Evolutionary conservation across 2,888 invertebrate species (phyloP), one percentile per base, ranked within the genome.

Genomic region (Drosophila sordidula): DNA sequence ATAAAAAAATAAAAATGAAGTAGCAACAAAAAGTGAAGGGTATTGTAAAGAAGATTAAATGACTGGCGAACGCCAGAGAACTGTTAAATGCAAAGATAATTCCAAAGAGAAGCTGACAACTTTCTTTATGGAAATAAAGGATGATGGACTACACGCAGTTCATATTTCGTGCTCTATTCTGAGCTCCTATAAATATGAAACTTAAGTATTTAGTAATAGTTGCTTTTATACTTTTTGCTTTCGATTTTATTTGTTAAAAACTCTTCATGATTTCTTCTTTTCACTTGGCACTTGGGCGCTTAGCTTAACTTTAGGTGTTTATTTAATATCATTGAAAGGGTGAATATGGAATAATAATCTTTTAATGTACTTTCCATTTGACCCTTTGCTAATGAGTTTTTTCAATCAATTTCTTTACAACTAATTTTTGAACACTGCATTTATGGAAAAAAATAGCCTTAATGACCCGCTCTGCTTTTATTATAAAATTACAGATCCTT

Each of bases 401-500:
- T 42, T 6, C 8, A 64, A 32, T 32, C 9, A 12, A 45, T 12
- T 50, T n/a, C 16, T 14, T 41, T 32, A 8, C 6, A 9, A 4
- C 12, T 9, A 32, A 16, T 22, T 52, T 14, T 8, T 8, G n/a
- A 26, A 12, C 42, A 42, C 29, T 6, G 9, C 36, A 14, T 36
- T 41, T 47, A 42, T 46, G 22, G 4, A 18, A 47, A 47, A 47
- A 36, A 56, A 12, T 32, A 9, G 22, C 42, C 45, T 52, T 62
- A 51, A 71, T 54, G 72, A 64, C 41, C 45, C 9, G 54, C 8
- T 11, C 38, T 47, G 34, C 42, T 42, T 29, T 29, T 65, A 22
- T 47, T 45, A 56, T 56, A 41, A 50, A 73, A 64, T 64, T 61
- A 78, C 59, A 54, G 57, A 52, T 63, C 56, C 58, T 51, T 75